Evolutionary conservation across 53 echinoderm and acorn worm genomes (phyloP), one percentile per base, ranked within the genome.

Genomic region (Paelopatides confundens): DNA sequence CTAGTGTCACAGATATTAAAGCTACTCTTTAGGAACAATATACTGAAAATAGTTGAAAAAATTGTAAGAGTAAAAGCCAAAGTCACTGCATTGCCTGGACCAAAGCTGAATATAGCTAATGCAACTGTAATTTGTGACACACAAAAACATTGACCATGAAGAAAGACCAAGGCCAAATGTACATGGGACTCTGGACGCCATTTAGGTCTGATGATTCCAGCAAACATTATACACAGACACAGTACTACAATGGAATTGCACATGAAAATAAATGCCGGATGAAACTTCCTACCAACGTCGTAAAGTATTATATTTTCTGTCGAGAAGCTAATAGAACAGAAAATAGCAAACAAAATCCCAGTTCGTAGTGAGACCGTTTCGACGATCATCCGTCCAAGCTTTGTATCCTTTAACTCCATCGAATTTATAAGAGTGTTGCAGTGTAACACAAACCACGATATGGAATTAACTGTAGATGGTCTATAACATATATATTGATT

Each of bases 251-350:
- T 21, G 6, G 79, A 50, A 33, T 51, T 52, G 26, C 33, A 79
- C 2, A 79, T 11, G 43, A 79, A 79, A 11, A 79, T 51, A 23
- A 79, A 51, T 0, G 58, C 12, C 17, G 79, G 79, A 29, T 79
- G 30, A 30, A 51, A 50, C 3, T 29, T 3, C 33, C 31, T 13
- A 4, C 50, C 54, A 6, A 33, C 32, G 17, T 24, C 79, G 33
- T 79, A 52, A 2, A 79, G 27, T 6, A 52, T 27, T 14, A 79
- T 79, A 24, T 79, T 53, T 32, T 79, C 79, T 5, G 21, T 0
- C 15, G 49, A 27, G 21, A 79, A 79, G 31, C 49, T 13, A 29
- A 79, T n/a, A 29, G 79, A 52, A 53, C 79, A 52, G n/a, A n/a
- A n/a, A 39, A 8, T 39, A 8, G 39, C 39, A 8, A 5, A 39